A percentile compares a stretch with the other conserved stretches of the same genome.
These are phyloP conservation scores for Lordiphosa stackelbergi DNA, from an alignment of 1,140 invertebrate species.

Conservation along the genomic window DNA sequence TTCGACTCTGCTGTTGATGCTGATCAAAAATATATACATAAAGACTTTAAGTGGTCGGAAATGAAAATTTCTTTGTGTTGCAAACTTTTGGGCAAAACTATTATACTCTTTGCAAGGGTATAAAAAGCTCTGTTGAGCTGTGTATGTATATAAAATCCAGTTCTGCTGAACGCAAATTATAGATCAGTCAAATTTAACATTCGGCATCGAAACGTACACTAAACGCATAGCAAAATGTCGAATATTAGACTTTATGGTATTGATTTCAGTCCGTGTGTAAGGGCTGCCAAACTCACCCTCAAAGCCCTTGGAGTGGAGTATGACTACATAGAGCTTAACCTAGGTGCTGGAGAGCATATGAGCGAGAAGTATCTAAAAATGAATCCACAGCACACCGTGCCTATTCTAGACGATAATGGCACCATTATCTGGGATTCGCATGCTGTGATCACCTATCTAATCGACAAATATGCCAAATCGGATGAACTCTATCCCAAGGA, in stretches of 20 bases:
- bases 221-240: slow-evolving; percentile 32
- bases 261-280: slow-evolving; percentile 77
- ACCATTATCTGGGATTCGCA: slow-evolving; percentile 60
- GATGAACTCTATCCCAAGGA: slow-evolving; percentile 42
- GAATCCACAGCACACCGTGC: slow-evolving; percentile 75
- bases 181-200: slow-evolving; percentile 4
- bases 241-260: slow-evolving; percentile 60
- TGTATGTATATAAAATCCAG: too few relatives aligned
- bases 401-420: slow-evolving; percentile 52
- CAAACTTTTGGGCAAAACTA: too few relatives aligned
- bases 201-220: background rate
- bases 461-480: slow-evolving; percentile 58
- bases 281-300: slow-evolving; percentile 76
- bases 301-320: slow-evolving; percentile 76
- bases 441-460: slow-evolving; percentile 75
- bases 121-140: too few relatives aligned
- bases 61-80: too few relatives aligned
- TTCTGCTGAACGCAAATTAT: too few relatives aligned
- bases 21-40: too few relatives aligned
- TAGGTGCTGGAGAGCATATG: slow-evolving; percentile 81
- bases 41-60: too few relatives aligned
- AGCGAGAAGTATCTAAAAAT: slow-evolving; percentile 80
- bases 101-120: too few relatives aligned
- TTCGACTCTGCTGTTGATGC: too few relatives aligned
- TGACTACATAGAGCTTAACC: slow-evolving; percentile 78